Evolutionary conservation across 2,797 vertebrate genomes (phyloP).

Genomic region (Cossypha niveicapilla): DNA sequence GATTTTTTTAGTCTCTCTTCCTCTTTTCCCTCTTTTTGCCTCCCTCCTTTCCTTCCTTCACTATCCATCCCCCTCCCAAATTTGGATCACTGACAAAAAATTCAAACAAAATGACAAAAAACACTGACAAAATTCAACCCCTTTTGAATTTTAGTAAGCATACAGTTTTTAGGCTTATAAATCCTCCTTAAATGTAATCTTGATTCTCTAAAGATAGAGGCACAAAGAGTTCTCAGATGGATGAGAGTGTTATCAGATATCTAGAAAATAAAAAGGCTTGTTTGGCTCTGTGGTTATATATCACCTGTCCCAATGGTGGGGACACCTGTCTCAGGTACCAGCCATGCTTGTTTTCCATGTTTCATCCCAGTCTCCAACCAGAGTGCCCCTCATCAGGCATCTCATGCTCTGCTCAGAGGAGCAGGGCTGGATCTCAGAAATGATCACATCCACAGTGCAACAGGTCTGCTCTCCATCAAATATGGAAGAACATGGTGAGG

Average conservation of each 20-base stretch:
- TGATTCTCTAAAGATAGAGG: neutral
- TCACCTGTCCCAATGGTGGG: neutral
- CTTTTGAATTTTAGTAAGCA: neutral
- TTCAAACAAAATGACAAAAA: no score
- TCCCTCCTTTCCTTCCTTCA: neutral
- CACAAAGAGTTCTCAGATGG: neutral
- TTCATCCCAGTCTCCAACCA: neutral
- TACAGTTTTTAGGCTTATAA: neutral
- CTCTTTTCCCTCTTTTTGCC: neutral
- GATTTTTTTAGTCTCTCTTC: neutral
- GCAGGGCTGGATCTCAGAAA: neutral
- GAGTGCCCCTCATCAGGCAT: neutral
- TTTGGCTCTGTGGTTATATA: neutral
- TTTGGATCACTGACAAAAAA: neutral
- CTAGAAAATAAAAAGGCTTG: neutral
- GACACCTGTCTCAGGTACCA: neutral
- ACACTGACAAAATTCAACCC: no score
- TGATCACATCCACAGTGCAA: fast-evolving
- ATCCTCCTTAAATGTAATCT: neutral
- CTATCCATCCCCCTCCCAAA: neutral
- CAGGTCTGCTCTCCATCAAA: neutral
- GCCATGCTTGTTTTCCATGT: neutral
- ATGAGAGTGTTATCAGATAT: neutral
- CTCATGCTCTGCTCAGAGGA: neutral
- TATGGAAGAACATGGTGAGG: fast-evolving